These are phyloP conservation scores for Frankliniella fusca DNA, from an alignment of 2,888 invertebrate species.

Conservation along the genomic window DNA sequence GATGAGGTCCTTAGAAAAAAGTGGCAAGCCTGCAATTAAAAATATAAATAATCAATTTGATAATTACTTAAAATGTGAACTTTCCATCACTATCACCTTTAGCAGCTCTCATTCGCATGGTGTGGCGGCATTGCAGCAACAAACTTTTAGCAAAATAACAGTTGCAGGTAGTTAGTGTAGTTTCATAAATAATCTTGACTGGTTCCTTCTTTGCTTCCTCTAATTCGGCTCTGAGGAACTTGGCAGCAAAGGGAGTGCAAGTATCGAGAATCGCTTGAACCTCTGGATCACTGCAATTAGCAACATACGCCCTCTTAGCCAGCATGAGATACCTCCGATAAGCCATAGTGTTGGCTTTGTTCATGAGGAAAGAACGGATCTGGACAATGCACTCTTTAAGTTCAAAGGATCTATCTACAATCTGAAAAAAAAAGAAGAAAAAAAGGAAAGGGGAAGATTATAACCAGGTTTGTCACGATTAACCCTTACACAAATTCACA, in stretches of 20 bases:
- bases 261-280: neutral
- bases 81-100: neutral
- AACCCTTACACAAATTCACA: neutral
- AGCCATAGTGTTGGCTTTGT: neutral
- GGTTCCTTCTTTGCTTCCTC: neutral
- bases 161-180: neutral
- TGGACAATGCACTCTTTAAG: neutral
- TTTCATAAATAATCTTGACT: neutral
- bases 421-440: neutral
- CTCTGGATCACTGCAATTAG: neutral
- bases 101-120: neutral
- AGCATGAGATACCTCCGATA: neutral
- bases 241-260: neutral
- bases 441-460: no score
- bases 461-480: neutral
- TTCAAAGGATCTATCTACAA: neutral
- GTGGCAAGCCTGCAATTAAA: neutral
- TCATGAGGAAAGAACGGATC: neutral
- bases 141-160: neutral
- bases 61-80: neutral
- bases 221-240: neutral
- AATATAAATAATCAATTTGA: neutral
- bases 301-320: neutral
- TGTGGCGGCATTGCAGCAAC: neutral
- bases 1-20: neutral